Percentiles rank a stretch among this genome's conserved stretches.
Conservation (phyloP, 2,888 invertebrate genomes). For the Mechanitis mazaeus region DNA sequence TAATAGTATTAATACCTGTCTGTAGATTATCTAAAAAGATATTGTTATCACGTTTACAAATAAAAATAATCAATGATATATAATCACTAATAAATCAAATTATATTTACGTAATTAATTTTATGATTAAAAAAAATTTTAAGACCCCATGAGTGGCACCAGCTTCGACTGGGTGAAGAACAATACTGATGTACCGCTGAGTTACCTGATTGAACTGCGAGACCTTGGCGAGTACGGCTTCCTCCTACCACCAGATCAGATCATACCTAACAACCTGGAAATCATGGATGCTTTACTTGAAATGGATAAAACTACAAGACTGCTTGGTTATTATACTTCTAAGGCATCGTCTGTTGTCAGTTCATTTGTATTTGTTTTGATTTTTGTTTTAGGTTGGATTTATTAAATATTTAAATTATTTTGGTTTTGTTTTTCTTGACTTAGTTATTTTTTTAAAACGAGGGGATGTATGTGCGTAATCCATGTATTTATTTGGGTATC, state of each 20-base stretch:
- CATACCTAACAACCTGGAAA: slow-evolving; percentile 50
- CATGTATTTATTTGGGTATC: too few species aligned
- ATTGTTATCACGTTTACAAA: too few species aligned
- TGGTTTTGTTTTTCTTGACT: background rate
- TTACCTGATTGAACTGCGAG: slow-evolving; percentile 72
- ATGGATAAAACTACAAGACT: slow-evolving; percentile 34
- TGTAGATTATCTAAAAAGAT: too few species aligned
- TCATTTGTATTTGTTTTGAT: slow-evolving; percentile 10
- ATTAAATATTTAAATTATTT: slow-evolving; percentile 1
- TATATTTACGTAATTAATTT: background rate
- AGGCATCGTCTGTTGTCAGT: slow-evolving; percentile 11
- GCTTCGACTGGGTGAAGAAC: slow-evolving; percentile 73
- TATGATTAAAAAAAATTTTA: slow-evolving; percentile 23
- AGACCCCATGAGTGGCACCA: slow-evolving; percentile 71
- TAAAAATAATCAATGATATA: too few species aligned
- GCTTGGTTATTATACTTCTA: slow-evolving; percentile 29
- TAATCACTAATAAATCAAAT: too few species aligned
- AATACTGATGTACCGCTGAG: slow-evolving; percentile 62
- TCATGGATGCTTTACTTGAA: slow-evolving; percentile 44
- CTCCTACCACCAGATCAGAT: slow-evolving; percentile 64
- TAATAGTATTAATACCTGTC: too few species aligned
- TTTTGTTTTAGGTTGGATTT: background rate
- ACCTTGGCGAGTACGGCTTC: slow-evolving; percentile 69
- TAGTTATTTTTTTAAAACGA: background rate
- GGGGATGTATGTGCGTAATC: too few species aligned